A percentile compares a stretch with the other conserved stretches of the same genome.
Evolutionary conservation across 2,113 vertebrate genomes (phyloP).

Genomic region (Dunckerocampus dactyliophorus): DNA sequence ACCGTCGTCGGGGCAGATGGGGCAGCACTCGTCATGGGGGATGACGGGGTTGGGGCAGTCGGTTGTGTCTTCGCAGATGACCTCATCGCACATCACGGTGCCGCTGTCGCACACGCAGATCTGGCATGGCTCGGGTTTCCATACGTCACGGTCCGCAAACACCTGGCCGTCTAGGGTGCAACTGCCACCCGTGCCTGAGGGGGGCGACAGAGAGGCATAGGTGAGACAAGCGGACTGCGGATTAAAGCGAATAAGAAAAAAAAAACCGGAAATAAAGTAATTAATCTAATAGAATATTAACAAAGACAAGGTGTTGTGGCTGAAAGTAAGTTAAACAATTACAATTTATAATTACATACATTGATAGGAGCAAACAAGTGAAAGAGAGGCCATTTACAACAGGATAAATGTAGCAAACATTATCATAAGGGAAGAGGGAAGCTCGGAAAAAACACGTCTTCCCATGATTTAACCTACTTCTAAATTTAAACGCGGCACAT

Average conservation of each 20-base stretch:
- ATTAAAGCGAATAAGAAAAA: background rate
- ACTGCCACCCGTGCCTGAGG: slow-evolving; percentile 71
- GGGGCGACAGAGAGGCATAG: slow-evolving; percentile 17
- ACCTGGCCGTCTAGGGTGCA: slow-evolving; percentile 80
- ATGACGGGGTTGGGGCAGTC: slow-evolving; percentile 81
- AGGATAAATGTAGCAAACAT: background rate
- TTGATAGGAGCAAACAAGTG: slow-evolving; percentile 3
- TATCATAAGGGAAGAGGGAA: background rate
- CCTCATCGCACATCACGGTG: slow-evolving; percentile 84
- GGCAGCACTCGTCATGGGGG: slow-evolving; percentile 79
- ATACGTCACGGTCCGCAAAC: slow-evolving; percentile 83
- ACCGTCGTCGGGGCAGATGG: slow-evolving; percentile 82
- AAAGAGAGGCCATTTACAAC: slow-evolving; percentile 11
- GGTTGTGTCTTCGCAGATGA: slow-evolving; percentile 78
- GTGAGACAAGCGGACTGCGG: background rate
- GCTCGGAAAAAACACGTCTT: background rate
- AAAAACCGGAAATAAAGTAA: background rate
- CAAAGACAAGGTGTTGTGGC: background rate
- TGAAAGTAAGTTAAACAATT: no score
- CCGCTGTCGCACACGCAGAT: slow-evolving; percentile 94
- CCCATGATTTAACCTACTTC: background rate
- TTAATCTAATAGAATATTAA: background rate
- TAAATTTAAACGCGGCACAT: slow-evolving; percentile 5
- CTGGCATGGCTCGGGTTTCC: slow-evolving; percentile 86
- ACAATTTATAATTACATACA: background rate